These are phyloP conservation scores for Serinus canaria DNA, from an alignment of 2,113 vertebrate genomes.

Conservation along the genomic window DNA sequence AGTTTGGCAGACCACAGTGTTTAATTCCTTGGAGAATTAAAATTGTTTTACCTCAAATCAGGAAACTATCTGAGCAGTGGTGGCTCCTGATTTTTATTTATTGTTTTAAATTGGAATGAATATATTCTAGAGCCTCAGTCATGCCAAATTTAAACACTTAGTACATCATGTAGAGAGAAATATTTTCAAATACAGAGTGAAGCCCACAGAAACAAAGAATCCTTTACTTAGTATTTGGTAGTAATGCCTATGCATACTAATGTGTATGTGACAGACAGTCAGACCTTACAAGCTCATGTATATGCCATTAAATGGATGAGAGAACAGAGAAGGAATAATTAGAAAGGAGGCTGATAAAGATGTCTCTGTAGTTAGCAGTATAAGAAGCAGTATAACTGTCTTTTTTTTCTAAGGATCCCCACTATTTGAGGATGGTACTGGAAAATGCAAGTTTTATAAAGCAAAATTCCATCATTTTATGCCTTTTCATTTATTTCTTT, in stretches of 20 bases:
- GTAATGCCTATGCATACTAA: neutral
- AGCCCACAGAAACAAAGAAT: neutral
- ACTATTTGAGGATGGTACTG: neutral
- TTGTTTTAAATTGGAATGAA: neutral
- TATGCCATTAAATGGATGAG: neutral
- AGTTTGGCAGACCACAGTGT: neutral
- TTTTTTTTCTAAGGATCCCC: neutral
- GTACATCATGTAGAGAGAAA: neutral
- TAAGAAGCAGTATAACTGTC: neutral
- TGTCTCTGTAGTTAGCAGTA: neutral
- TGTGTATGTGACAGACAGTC: neutral
- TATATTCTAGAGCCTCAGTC: neutral
- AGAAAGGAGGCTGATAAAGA: neutral
- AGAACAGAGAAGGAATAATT: neutral
- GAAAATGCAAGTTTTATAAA: neutral
- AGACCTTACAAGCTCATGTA: neutral
- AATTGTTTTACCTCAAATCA: neutral
- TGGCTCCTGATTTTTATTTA: neutral
- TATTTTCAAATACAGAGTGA: neutral
- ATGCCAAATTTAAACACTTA: neutral
- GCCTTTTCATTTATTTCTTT: neutral
- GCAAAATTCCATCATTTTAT: neutral
- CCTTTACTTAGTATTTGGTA: neutral
- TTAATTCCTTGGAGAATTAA: neutral
- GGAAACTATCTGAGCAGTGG: neutral